These are phyloP conservation scores for Phenganax marumi DNA, from an alignment of 92 coral and sea anemone species.

Conservation along the genomic window DNA sequence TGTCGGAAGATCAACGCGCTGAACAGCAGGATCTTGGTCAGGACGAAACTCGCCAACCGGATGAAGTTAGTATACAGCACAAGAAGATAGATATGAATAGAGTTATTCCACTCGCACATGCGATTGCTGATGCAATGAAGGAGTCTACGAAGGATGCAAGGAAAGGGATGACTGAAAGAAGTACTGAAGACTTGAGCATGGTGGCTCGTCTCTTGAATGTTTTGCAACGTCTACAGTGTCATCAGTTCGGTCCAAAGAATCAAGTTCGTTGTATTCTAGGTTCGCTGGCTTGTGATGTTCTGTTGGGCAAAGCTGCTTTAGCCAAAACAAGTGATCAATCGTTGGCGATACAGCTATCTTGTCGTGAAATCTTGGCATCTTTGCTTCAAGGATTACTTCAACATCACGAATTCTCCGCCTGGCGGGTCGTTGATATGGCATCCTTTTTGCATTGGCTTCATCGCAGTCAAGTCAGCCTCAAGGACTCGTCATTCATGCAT, in stretches of 20 bases:
- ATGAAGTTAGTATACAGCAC: slow-evolving; percentile 9
- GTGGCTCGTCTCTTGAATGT: slow-evolving; percentile 3
- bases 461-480: not conserved
- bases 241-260: slow-evolving; percentile 13
- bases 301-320: not conserved
- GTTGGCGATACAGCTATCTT: not conserved
- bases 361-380: slow-evolving; percentile 18
- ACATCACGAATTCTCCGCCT: slow-evolving; percentile 14
- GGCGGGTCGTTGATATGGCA: slow-evolving; percentile 34
- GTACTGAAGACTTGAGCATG: not conserved
- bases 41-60: not conserved
- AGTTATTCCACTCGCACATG: slow-evolving; percentile 7
- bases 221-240: slow-evolving; percentile 19
- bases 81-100: slow-evolving; percentile 5
- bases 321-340: not conserved
- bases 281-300: slow-evolving; percentile 37
- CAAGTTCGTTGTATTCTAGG: slow-evolving; percentile 34
- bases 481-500: not conserved
- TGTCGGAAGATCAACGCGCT: not conserved
- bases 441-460: slow-evolving; percentile 22
- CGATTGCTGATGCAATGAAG: slow-evolving; percentile 21
- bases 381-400: slow-evolving; percentile 22
- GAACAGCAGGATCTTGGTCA: not conserved
- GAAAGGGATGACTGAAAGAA: not conserved
- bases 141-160: not conserved